A percentile compares a stretch with the other conserved stretches of the same genome.
Evolutionary conservation across 2,797 vertebrate species (phyloP).

Genomic region (Arctocebus calabarensis): DNA sequence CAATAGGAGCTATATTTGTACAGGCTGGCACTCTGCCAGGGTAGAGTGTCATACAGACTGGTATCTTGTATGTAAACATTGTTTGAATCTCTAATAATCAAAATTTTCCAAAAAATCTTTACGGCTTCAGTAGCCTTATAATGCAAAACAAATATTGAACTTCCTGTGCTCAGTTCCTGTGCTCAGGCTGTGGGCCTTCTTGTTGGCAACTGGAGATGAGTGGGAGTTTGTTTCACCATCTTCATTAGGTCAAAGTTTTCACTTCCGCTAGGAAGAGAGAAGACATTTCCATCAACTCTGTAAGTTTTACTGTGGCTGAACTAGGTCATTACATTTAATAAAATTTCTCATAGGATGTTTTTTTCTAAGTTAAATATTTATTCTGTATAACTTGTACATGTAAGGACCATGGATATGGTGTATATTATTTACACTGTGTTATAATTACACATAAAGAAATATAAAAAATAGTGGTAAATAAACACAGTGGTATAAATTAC

Average conservation of each 20-base stretch:
- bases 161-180: constrained; percentile 80
- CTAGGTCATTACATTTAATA: neutral
- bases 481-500: neutral
- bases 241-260: constrained; percentile 70
- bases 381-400: neutral
- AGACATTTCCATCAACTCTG: neutral
- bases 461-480: neutral
- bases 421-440: neutral
- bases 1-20: constrained; percentile 66
- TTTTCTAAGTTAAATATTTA: constrained; percentile 56
- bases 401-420: neutral
- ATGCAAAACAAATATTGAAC: constrained; percentile 78
- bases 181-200: constrained; percentile 60
- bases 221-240: constrained; percentile 69
- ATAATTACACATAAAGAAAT: constrained; percentile 32
- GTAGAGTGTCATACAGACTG: constrained; percentile 72
- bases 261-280: constrained; percentile 27
- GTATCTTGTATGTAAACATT: constrained; percentile 84
- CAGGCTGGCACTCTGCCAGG: constrained; percentile 75
- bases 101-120: constrained; percentile 53
- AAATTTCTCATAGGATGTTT: neutral
- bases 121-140: constrained; percentile 74
- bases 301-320: neutral
- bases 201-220: neutral
- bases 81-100: constrained; percentile 80